Evolutionary conservation across 1,140 invertebrate genomes (phyloP).

Genomic region (Aphis gossypii): DNA sequence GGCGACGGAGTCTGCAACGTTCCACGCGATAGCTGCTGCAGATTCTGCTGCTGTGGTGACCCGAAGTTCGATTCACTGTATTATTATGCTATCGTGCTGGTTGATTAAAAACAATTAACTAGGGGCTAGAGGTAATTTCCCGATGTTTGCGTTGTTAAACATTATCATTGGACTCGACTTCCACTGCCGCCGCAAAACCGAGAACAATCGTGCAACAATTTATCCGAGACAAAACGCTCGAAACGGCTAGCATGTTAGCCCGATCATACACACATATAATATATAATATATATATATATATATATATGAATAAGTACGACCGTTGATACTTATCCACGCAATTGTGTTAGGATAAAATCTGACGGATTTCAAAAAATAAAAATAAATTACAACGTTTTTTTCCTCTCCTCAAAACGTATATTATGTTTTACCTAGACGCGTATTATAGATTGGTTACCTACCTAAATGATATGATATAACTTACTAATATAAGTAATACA

Average conservation of each 20-base stretch:
- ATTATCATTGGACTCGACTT: neutral
- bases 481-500: no score
- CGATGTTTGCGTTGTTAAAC: slow-evolving; percentile 28
- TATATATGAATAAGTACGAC: neutral
- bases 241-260: neutral
- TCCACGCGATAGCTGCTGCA: neutral
- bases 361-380: slow-evolving; percentile 16
- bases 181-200: neutral
- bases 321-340: neutral
- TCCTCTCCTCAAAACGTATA: neutral
- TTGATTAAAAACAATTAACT: slow-evolving; percentile 54
- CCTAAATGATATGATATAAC: no score
- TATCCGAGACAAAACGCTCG: neutral
- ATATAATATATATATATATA: neutral
- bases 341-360: neutral
- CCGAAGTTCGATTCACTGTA: neutral
- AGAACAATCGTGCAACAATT: slow-evolving; percentile 37
- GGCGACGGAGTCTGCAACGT: neutral
- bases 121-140: neutral
- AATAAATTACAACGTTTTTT: neutral
- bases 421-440: no score
- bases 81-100: neutral
- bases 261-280: neutral
- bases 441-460: no score
- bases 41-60: neutral